Conservation (phyloP, 2,113 vertebrate species). For the Ictalurus furcatus region DNA sequence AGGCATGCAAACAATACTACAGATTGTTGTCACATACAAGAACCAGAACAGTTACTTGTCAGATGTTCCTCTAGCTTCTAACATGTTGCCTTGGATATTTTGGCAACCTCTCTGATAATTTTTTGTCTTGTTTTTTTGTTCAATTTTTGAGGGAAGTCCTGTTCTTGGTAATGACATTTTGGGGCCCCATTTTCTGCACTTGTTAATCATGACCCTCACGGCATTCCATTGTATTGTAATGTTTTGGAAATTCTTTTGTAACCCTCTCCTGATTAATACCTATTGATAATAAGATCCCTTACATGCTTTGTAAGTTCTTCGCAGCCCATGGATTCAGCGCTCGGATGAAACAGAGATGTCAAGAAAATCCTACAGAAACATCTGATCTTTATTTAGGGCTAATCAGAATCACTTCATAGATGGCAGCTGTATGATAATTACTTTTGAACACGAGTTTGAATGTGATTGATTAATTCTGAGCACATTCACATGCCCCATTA, state of each 20-base stretch:
- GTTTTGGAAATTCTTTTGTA: no score
- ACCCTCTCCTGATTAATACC: no score
- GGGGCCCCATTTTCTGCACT: neutral
- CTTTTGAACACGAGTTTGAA: neutral
- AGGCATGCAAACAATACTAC: neutral
- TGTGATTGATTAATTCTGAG: neutral
- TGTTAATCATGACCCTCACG: neutral
- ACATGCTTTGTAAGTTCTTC: neutral
- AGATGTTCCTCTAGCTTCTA: neutral
- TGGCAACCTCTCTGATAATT: neutral
- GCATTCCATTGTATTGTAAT: neutral
- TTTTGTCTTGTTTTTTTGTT: neutral
- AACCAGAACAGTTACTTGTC: neutral
- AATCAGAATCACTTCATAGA: neutral
- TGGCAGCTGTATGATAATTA: neutral
- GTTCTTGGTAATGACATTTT: neutral
- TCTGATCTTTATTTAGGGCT: neutral
- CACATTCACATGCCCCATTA: neutral
- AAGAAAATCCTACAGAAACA: neutral
- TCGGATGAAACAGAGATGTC: neutral
- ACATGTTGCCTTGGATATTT: neutral
- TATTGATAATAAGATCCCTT: no score
- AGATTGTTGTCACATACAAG: neutral
- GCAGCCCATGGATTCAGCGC: no score
- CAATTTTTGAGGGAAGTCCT: neutral